A percentile compares a stretch with the other conserved stretches of the same genome.
Evolutionary conservation across 2,888 invertebrate species (phyloP).

Genomic region (Unio delphinus): DNA sequence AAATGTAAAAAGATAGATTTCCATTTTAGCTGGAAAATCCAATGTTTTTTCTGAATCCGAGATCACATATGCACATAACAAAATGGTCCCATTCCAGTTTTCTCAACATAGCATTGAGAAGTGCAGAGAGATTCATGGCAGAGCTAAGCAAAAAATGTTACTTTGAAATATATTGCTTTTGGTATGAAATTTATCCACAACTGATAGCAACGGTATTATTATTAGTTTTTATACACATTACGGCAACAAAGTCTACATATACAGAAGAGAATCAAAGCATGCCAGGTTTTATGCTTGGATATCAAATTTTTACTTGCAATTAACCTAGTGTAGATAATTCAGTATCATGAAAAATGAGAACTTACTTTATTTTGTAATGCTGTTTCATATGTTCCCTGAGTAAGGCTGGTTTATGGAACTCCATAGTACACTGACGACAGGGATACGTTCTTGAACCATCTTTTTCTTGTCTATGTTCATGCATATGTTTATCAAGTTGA

Average conservation of each 20-base stretch:
- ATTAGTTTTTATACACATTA: not conserved
- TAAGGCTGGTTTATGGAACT: slow-evolving; percentile 61
- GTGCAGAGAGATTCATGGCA: no score
- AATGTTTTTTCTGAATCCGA: not conserved
- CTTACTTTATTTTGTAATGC: slow-evolving; percentile 76
- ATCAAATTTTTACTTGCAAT: not conserved
- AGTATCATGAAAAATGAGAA: slow-evolving; percentile 3
- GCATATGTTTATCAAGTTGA: slow-evolving; percentile 74
- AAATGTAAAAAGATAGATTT: not conserved
- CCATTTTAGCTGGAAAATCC: not conserved
- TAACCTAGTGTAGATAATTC: slow-evolving; percentile 1
- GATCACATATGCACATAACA: no score
- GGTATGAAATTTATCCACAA: no score
- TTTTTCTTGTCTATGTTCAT: slow-evolving; percentile 69
- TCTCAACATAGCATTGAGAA: no score
- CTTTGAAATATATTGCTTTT: no score
- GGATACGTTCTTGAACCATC: slow-evolving; percentile 70
- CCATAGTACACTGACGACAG: slow-evolving; percentile 77
- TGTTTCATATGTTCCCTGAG: slow-evolving; percentile 71
- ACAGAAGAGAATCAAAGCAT: not conserved
- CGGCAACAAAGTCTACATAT: not conserved
- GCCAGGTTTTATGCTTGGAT: not conserved
- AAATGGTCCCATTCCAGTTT: no score
- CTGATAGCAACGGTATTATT: not conserved
- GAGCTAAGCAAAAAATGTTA: no score